Evolutionary conservation across 2,888 invertebrate species (phyloP).

Genomic region (Dryobota labecula): DNA sequence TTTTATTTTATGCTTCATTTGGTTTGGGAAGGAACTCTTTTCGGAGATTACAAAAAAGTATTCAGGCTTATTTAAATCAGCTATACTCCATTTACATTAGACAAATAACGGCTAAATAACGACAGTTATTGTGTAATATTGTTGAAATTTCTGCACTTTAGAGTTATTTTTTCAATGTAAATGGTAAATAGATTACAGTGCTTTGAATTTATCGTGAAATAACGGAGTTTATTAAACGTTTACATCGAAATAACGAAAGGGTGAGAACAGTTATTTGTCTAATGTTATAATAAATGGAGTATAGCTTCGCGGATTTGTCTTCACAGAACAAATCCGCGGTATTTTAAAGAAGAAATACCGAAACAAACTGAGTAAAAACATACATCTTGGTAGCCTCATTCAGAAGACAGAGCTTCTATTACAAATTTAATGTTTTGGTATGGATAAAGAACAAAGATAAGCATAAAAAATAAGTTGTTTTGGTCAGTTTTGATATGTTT

Average conservation of each 20-base stretch:
- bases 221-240: too few species aligned
- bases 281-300: too few species aligned
- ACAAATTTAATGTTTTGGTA: neutral
- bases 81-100: too few species aligned
- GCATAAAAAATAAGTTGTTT: conserved; percentile 23
- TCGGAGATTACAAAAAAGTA: neutral
- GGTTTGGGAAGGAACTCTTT: neutral
- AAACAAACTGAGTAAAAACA: neutral
- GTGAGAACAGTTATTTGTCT: too few species aligned
- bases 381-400: neutral
- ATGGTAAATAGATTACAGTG: too few species aligned
- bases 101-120: too few species aligned
- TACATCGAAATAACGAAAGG: too few species aligned
- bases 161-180: too few species aligned
- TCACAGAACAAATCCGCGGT: too few species aligned
- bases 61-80: neutral
- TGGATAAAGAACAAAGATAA: conserved; percentile 3
- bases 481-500: conserved; percentile 15
- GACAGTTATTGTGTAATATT: too few species aligned
- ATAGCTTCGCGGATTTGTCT: neutral
- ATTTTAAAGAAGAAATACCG: neutral
- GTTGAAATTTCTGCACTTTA: too few species aligned
- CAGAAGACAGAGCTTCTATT: neutral
- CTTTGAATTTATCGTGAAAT: too few species aligned
- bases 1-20: conserved; percentile 1